Percentiles rank a stretch among this genome's conserved stretches.
Conservation (phyloP, 2,797 vertebrate species). For the Pelobates cultripes region DNA sequence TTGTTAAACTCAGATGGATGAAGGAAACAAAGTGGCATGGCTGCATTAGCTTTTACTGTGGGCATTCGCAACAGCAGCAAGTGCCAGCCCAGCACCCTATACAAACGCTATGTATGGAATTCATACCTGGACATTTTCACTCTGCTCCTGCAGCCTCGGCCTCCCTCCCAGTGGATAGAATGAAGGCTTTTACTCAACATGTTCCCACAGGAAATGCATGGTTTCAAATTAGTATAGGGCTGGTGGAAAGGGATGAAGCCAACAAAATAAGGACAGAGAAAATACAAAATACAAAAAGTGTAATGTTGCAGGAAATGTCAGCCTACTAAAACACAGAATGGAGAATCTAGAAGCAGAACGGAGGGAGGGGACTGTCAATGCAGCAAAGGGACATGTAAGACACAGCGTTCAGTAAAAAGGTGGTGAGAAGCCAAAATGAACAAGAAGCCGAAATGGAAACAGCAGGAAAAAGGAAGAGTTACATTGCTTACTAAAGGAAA, state of each 20-base stretch:
- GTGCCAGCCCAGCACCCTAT: neutral
- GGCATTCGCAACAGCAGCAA: neutral
- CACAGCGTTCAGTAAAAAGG: too few relatives aligned
- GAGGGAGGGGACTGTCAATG: too few relatives aligned
- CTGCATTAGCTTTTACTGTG: too few relatives aligned
- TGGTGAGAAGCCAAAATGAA: too few relatives aligned
- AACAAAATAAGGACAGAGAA: neutral
- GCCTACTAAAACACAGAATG: too few relatives aligned
- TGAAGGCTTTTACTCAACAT: slow-evolving; percentile 75
- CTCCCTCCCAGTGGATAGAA: slow-evolving; percentile 82
- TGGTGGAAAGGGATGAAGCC: slow-evolving; percentile 47
- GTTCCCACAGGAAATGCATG: slow-evolving; percentile 75
- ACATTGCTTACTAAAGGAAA: too few relatives aligned
- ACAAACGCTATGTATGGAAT: neutral
- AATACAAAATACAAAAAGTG: neutral
- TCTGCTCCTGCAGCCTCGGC: slow-evolving; percentile 80
- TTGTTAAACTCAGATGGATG: too few relatives aligned
- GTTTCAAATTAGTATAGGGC: slow-evolving; percentile 74
- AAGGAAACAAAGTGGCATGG: too few relatives aligned
- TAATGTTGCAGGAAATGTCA: neutral
- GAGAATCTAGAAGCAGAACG: too few relatives aligned
- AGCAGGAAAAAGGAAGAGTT: too few relatives aligned
- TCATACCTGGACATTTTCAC: slow-evolving; percentile 77
- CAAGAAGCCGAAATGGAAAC: too few relatives aligned
- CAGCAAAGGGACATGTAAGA: too few relatives aligned